Evolutionary conservation across 2,113 vertebrate genomes (phyloP).

Genomic region (Myotis davidii): DNA sequence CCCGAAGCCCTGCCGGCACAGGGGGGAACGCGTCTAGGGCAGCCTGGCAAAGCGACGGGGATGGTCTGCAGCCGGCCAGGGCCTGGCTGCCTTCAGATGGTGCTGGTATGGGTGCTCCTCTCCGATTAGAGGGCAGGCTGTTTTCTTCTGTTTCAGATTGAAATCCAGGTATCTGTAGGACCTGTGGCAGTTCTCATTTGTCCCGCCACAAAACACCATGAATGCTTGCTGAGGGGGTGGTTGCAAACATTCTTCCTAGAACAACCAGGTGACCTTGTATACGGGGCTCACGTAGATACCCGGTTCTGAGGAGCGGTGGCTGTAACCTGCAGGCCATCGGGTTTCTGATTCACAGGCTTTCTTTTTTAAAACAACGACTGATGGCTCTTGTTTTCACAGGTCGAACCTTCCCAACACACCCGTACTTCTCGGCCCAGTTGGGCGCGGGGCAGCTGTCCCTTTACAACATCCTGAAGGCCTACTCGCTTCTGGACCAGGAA

Average conservation of each 20-base stretch:
- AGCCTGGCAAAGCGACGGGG: neutral
- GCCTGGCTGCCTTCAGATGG: neutral
- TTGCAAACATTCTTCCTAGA: neutral
- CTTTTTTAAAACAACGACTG: accelerated
- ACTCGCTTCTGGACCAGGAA: constrained; percentile 90
- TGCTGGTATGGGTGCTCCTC: accelerated
- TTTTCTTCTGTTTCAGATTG: neutral
- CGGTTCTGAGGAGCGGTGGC: neutral
- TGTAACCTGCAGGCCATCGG: neutral
- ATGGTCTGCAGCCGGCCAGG: neutral
- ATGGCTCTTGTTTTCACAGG: constrained; percentile 81
- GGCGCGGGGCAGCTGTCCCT: constrained; percentile 90
- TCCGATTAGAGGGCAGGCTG: neutral
- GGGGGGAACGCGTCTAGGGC: too few species aligned
- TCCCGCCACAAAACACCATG: neutral
- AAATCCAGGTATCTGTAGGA: neutral
- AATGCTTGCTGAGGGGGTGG: neutral
- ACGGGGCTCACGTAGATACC: neutral
- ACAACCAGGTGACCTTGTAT: neutral
- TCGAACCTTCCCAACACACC: constrained; percentile 90
- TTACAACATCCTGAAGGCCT: constrained; percentile 91
- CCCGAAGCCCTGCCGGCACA: neutral
- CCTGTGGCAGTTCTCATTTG: neutral
- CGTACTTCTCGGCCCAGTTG: constrained; percentile 89
- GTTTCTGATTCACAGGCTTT: neutral